Conservation (phyloP, 2,888 invertebrate genomes). For the Temnothorax rugatulus region DNA sequence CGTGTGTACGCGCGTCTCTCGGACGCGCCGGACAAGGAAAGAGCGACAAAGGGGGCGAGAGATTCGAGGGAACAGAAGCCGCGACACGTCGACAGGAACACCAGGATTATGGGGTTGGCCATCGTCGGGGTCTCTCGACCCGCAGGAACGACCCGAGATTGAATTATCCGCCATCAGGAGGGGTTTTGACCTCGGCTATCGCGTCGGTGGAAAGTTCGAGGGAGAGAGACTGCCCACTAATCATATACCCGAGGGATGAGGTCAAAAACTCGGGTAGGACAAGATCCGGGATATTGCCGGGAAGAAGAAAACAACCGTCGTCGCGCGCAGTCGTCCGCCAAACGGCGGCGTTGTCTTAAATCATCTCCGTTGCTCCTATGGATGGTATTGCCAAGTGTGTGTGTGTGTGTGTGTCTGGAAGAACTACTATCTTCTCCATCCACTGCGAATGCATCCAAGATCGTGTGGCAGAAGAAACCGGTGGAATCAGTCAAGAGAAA, state of each 20-base stretch:
- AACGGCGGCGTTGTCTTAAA: constrained; percentile 74
- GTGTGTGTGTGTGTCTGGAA: constrained; percentile 27
- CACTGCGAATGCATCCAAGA: constrained; percentile 11
- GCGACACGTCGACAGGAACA: constrained; percentile 63
- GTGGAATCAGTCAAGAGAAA: constrained; percentile 25
- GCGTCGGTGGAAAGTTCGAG: constrained; percentile 71
- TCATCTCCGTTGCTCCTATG: constrained; percentile 74
- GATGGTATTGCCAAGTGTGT: constrained; percentile 55
- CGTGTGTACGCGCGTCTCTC: constrained; percentile 49
- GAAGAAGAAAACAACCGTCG: constrained; percentile 75
- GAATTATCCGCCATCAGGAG: constrained; percentile 80
- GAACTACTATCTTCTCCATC: constrained; percentile 33
- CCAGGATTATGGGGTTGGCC: constrained; percentile 72
- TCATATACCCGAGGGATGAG: constrained; percentile 71
- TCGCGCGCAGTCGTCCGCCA: constrained; percentile 59
- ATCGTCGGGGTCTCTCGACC: constrained; percentile 69
- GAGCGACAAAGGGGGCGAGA: constrained; percentile 68
- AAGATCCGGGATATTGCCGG: constrained; percentile 72
- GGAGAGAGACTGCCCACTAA: constrained; percentile 72
- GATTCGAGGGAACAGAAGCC: constrained; percentile 55
- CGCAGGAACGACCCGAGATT: constrained; percentile 77
- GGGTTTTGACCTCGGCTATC: constrained; percentile 75
- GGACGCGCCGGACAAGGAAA: constrained; percentile 54
- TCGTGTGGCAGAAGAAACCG: constrained; percentile 35
- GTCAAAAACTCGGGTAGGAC: constrained; percentile 61